Base-by-base conservation (phyloP, 2,113 vertebrate genomes). In the Grammomys dolichurus region DNA sequence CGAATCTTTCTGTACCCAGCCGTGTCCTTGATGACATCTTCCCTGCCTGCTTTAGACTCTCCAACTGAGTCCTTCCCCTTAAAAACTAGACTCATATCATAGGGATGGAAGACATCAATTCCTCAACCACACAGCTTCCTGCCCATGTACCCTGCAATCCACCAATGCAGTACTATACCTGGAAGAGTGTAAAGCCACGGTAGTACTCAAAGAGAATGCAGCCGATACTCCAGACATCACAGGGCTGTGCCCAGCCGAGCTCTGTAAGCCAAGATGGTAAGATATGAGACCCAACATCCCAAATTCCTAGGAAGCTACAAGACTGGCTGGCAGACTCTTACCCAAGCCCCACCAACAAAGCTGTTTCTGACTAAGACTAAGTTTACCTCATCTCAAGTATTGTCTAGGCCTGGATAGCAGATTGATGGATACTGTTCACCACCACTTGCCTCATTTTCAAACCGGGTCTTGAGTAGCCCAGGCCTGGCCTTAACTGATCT, bases 201-300 rank as follows among this genome's bases (percentile, higher is more conserved):
- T 99, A 99, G 80, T 99, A 99, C 90, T 99, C 99, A 0, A 99
- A 99, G 28, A 99, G 98, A 70, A 99, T 99, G 97, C 99, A 99
- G 82, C 99, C 99, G 0, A 99, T 98, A 65, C 99, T 99, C 99
- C 99, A 99, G 60, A 99, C 98, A 0, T 99, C 99, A 0, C 99
- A 99, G 0, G 99, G 98, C 96, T 99, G 99, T 26, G 99, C 98
- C 99, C 99, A 99, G 95, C 99, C 99, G 96, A 99, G 97, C 97
- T 99, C 99, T 99, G 97, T 43, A 97, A 97, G 36, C 76, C 97
- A 97, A 90, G n/a, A 96, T 16, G 56, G n/a, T n/a, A 78, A 6
- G 24, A 58, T 11, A 3, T 92, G 88, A 92, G 77, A 48, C 12
- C 9, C 3, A 5, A 63, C 8, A 67, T 10, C 36, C 76, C 46